A percentile compares a stretch with the other conserved stretches of the same genome.
These are phyloP conservation scores for Pogonomyrmex barbatus DNA, from an alignment of 1,140 invertebrate genomes.

Conservation along the genomic window DNA sequence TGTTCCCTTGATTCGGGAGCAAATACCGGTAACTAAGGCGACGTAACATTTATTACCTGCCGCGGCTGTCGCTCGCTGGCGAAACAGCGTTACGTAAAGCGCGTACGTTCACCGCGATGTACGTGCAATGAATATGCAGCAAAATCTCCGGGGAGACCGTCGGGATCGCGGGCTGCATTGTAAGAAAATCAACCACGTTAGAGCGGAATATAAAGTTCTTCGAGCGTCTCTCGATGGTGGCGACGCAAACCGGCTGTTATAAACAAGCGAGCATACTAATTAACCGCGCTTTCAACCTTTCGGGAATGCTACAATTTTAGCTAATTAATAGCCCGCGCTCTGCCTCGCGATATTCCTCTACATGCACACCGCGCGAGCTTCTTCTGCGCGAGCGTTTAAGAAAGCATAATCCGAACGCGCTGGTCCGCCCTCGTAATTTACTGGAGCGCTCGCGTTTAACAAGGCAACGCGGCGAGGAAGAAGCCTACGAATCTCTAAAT, in stretches of 20 bases:
- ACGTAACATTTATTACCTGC: slow-evolving; percentile 61
- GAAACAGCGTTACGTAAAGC: slow-evolving; percentile 59
- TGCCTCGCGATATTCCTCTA: background rate
- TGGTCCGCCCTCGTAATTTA: slow-evolving; percentile 48
- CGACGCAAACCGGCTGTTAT: slow-evolving; percentile 51
- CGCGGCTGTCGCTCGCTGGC: slow-evolving; percentile 47
- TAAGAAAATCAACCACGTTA: slow-evolving; percentile 60
- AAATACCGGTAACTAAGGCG: slow-evolving; percentile 59
- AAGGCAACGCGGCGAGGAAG: slow-evolving; percentile 54
- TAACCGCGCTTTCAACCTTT: slow-evolving; percentile 63
- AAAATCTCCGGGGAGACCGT: slow-evolving; percentile 56
- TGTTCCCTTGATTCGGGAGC: slow-evolving; percentile 56
- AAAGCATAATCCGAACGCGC: slow-evolving; percentile 61
- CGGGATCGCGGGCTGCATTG: slow-evolving; percentile 45
- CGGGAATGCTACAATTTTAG: slow-evolving; percentile 42
- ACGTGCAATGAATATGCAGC: slow-evolving; percentile 56
- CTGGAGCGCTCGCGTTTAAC: slow-evolving; percentile 52
- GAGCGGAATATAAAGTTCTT: slow-evolving; percentile 56
- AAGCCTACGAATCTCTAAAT: slow-evolving; percentile 62
- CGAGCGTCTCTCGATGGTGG: slow-evolving; percentile 15
- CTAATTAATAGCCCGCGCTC: slow-evolving; percentile 55
- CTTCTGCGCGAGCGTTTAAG: slow-evolving; percentile 44
- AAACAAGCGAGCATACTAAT: slow-evolving; percentile 60
- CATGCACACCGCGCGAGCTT: slow-evolving; percentile 34
- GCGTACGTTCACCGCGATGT: slow-evolving; percentile 53